These are phyloP conservation scores for Drosophila mimica DNA, from an alignment of 2,888 invertebrate genomes.

Conservation along the genomic window DNA sequence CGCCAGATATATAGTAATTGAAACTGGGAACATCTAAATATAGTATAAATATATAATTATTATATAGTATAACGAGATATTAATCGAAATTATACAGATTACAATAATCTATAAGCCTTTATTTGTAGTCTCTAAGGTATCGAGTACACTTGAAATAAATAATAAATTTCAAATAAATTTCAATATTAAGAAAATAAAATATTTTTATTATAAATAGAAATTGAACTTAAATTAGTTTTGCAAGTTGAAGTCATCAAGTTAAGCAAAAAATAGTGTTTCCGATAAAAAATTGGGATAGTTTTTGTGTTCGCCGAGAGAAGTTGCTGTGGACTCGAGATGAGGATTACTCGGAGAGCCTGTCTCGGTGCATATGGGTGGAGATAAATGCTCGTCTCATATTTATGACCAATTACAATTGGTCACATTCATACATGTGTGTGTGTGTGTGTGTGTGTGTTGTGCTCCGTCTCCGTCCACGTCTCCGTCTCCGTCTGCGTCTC, in stretches of 20 bases:
- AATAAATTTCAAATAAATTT: neutral
- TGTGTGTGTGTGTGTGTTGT: neutral
- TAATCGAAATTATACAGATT: too few relatives aligned
- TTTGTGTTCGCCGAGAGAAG: neutral
- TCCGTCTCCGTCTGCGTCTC: neutral
- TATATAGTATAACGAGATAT: too few relatives aligned
- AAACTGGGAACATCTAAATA: too few relatives aligned
- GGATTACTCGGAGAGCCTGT: neutral
- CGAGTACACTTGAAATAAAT: neutral
- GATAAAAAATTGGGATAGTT: neutral
- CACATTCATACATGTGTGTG: neutral
- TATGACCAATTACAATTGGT: constrained; percentile 51
- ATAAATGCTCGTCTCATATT: constrained; percentile 42
- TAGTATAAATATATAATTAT: too few relatives aligned
- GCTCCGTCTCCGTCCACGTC: neutral
- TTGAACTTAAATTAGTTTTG: neutral
- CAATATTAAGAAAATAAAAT: too few relatives aligned
- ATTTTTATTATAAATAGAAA: too few relatives aligned
- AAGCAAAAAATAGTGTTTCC: neutral
- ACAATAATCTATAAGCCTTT: too few relatives aligned
- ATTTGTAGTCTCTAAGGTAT: too few relatives aligned
- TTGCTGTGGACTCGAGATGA: neutral
- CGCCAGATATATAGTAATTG: too few relatives aligned
- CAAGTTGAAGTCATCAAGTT: neutral
- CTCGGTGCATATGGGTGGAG: neutral